phyloP scores from a whole-genome alignment of 2,113 vertebrate genomes.

The Amblyopsis rosae region DNA sequence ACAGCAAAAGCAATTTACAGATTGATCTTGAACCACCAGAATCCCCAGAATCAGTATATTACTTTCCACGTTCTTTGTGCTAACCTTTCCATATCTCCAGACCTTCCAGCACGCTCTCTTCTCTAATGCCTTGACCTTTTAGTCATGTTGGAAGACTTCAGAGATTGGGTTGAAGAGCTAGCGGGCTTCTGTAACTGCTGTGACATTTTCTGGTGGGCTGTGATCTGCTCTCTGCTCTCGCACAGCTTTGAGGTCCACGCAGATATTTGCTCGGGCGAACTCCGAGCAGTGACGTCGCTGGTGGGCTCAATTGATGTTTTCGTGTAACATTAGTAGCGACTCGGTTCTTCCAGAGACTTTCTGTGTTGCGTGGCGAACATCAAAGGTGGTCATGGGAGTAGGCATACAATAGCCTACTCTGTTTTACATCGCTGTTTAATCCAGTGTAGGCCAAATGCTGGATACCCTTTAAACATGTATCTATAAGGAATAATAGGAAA shows the following conservation, averaged over 20 bases:
- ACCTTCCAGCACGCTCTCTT: constrained; percentile 30
- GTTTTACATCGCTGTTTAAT: neutral
- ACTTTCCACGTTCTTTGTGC: neutral
- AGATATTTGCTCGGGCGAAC: constrained; percentile 34
- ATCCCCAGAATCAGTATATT: neutral
- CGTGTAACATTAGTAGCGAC: constrained; percentile 29
- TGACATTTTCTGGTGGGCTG: constrained; percentile 65
- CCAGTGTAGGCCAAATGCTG: neutral
- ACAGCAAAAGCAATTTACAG: no score
- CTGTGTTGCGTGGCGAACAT: constrained; percentile 14
- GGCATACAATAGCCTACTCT: neutral
- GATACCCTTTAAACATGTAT: no score
- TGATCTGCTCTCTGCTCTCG: constrained; percentile 49
- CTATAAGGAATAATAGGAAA: no score
- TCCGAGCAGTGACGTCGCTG: constrained; percentile 33
- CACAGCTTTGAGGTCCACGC: constrained; percentile 48
- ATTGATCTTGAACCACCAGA: no score
- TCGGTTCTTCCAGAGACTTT: neutral
- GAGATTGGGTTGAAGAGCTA: constrained; percentile 14
- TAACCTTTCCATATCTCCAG: constrained; percentile 42
- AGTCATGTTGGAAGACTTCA: constrained; percentile 25
- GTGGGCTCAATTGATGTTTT: constrained; percentile 46
- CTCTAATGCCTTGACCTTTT: constrained; percentile 58
- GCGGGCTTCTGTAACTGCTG: constrained; percentile 37
- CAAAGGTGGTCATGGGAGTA: constrained; percentile 35